Conservation (phyloP, 2,888 invertebrate species). For the Esperia sulphurella region DNA sequence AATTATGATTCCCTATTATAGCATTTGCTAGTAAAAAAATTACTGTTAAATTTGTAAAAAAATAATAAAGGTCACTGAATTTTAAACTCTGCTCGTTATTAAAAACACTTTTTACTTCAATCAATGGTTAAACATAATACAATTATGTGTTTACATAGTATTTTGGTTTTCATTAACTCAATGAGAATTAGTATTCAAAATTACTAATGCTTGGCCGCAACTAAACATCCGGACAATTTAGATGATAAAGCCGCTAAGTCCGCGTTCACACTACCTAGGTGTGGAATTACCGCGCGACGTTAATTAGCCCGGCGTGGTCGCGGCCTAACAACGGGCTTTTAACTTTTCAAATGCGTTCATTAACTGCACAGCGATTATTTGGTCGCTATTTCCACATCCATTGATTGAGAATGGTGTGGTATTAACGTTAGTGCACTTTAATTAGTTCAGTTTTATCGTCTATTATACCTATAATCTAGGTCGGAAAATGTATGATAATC, state of each 20-base stretch:
- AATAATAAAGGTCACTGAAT: no score
- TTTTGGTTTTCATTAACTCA: not conserved
- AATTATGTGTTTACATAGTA: no score
- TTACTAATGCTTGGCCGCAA: slow-evolving; percentile 55
- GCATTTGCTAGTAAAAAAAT: no score
- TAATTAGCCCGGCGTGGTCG: slow-evolving; percentile 59
- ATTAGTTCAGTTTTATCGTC: not conserved
- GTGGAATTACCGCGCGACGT: slow-evolving; percentile 53
- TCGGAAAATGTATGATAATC: not conserved
- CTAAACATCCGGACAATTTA: slow-evolving; percentile 74
- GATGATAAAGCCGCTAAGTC: slow-evolving; percentile 74
- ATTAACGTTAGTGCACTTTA: slow-evolving; percentile 25
- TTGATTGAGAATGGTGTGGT: slow-evolving; percentile 54
- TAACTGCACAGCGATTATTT: slow-evolving; percentile 60
- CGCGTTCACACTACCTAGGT: slow-evolving; percentile 55
- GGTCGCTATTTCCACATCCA: slow-evolving; percentile 30
- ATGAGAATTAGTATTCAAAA: slow-evolving; percentile 28
- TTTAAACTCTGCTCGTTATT: no score
- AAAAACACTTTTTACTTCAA: no score
- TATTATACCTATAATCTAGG: no score
- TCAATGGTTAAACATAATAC: no score
- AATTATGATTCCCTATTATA: no score
- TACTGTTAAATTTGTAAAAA: no score
- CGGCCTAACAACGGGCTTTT: slow-evolving; percentile 64
- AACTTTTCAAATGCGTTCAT: slow-evolving; percentile 75